Evolutionary conservation across 2,113 vertebrate species (phyloP).

Genomic region (Zosterops lateralis): DNA sequence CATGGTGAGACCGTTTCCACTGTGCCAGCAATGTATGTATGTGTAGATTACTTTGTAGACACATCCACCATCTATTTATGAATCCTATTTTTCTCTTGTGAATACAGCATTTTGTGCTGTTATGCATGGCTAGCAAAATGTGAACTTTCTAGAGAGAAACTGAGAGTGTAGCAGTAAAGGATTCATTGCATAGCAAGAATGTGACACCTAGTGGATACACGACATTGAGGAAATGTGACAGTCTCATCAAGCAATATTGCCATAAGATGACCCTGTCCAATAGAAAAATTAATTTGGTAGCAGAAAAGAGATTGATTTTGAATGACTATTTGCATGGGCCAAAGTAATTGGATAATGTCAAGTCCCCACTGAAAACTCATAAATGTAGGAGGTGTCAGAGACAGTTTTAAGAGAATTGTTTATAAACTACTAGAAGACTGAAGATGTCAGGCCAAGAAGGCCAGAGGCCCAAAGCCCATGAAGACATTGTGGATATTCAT

Average conservation of each 20-base stretch:
- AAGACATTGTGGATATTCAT: not conserved
- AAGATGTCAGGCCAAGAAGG: not conserved
- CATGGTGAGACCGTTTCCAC: not conserved
- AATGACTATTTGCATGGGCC: not conserved
- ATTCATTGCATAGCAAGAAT: slow-evolving; percentile 28
- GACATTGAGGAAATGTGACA: not conserved
- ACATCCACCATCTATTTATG: not conserved
- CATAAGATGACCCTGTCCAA: not conserved
- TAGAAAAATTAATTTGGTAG: not conserved
- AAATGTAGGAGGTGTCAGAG: not conserved
- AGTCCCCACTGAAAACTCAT: not conserved
- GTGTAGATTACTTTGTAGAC: not conserved
- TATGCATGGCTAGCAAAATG: not conserved
- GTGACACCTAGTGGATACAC: slow-evolving; percentile 53
- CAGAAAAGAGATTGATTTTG: not conserved
- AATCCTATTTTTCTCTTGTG: not conserved
- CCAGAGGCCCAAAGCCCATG: not conserved
- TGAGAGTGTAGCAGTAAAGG: not conserved
- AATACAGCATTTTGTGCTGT: not conserved
- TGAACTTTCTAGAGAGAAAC: not conserved
- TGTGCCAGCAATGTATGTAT: not conserved
- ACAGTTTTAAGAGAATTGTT: not conserved
- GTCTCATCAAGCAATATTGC: not conserved
- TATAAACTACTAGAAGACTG: not conserved
- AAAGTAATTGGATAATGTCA: not conserved